Conservation (phyloP, 2,888 invertebrate genomes). For the Monochamus alternatus region DNA sequence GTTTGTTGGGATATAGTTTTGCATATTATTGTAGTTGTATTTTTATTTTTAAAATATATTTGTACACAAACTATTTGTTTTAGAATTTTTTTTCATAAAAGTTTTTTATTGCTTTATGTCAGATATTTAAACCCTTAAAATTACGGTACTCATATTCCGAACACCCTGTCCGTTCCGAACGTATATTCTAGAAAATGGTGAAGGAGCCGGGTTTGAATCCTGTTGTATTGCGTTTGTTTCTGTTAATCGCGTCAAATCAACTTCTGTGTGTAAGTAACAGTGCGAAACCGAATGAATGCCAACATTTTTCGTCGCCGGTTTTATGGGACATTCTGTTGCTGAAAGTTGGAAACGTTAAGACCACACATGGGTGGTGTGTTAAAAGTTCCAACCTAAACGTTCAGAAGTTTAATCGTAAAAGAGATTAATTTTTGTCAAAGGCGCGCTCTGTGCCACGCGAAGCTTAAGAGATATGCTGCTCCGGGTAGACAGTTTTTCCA, state of each 20-base stretch:
- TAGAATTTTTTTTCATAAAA: too few relatives aligned
- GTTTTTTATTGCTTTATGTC: too few relatives aligned
- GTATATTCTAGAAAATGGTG: too few relatives aligned
- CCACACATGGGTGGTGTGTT: conserved; percentile 13
- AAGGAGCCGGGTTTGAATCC: too few relatives aligned
- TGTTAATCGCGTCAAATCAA: neutral
- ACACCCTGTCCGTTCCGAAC: too few relatives aligned
- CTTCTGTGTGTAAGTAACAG: neutral
- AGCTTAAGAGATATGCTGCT: neutral
- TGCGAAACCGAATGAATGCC: neutral
- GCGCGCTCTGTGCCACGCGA: conserved; percentile 3
- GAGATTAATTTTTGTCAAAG: conserved; percentile 13
- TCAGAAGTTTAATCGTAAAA: conserved; percentile 13
- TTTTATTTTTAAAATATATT: too few relatives aligned
- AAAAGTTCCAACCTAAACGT: conserved; percentile 6
- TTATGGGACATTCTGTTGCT: conserved; percentile 9
- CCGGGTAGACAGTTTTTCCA: conserved; percentile 2
- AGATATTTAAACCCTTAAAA: too few relatives aligned
- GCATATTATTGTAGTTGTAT: too few relatives aligned
- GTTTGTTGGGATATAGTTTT: too few relatives aligned
- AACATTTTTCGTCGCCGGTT: neutral
- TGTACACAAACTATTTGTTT: too few relatives aligned
- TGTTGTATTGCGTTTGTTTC: too few relatives aligned
- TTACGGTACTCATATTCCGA: too few relatives aligned
- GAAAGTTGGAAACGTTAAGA: conserved; percentile 13